Conservation (phyloP, 2,888 invertebrate species). For the Stictocephala bisonia region DNA sequence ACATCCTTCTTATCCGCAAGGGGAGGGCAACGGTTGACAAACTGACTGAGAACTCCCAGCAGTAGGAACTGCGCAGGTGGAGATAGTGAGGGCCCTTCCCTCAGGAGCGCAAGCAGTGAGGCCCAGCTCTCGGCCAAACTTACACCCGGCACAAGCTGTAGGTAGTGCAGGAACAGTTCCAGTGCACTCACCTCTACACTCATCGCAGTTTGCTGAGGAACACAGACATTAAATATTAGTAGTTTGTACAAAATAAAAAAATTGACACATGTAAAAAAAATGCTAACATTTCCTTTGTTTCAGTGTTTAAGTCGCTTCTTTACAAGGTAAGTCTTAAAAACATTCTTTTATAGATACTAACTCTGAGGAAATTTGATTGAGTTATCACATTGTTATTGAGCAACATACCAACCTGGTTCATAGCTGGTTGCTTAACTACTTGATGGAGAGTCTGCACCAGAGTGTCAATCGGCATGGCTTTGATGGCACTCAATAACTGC, state of each 20-base stretch:
- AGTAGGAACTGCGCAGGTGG: constrained; percentile 85
- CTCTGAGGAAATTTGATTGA: neutral
- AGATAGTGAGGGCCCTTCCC: constrained; percentile 77
- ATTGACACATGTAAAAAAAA: too few species aligned
- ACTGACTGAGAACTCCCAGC: constrained; percentile 82
- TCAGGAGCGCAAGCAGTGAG: constrained; percentile 77
- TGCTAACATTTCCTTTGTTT: too few species aligned
- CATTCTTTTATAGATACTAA: too few species aligned
- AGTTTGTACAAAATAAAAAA: too few species aligned
- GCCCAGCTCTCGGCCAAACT: constrained; percentile 84
- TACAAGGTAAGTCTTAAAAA: too few species aligned
- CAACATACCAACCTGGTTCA: constrained; percentile 66
- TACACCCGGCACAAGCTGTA: constrained; percentile 69
- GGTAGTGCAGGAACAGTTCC: constrained; percentile 78
- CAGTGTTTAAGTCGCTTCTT: too few species aligned
- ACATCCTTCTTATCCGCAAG: constrained; percentile 83
- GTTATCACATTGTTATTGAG: constrained; percentile 10
- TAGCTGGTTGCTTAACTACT: constrained; percentile 82
- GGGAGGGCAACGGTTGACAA: constrained; percentile 80
- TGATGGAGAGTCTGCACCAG: constrained; percentile 84
- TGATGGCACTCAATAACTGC: constrained; percentile 80
- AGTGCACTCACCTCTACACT: constrained; percentile 83
- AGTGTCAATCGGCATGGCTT: constrained; percentile 86
- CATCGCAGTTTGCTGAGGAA: constrained; percentile 65
- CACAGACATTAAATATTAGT: neutral